Evolutionary conservation across 2,797 vertebrate species (phyloP).

Genomic region (Paramormyrops hopkinsi): DNA sequence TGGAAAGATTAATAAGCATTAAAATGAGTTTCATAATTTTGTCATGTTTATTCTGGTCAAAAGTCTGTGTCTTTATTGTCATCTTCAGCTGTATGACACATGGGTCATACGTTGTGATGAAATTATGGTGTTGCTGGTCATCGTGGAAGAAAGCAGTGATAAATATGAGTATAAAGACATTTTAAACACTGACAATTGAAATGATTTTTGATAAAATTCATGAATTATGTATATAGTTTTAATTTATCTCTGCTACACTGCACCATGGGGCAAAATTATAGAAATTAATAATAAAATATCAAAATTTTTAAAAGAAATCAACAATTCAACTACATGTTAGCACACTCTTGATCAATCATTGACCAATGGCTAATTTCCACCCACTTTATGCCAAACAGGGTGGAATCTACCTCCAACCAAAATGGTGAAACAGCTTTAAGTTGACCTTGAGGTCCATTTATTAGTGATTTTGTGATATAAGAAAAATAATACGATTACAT

Average conservation of each 20-base stretch:
- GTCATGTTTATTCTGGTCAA: neutral
- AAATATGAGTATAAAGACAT: neutral
- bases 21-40: neutral
- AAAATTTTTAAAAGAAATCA: neutral
- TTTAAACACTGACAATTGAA: neutral
- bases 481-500: neutral
- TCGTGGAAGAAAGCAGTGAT: neutral
- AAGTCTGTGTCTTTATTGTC: neutral
- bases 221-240: neutral
- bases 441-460: neutral
- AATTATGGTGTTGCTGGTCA: neutral
- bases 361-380: neutral
- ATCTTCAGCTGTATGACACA: neutral
- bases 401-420: neutral
- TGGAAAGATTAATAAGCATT: neutral
- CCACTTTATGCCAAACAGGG: neutral
- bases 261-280: neutral
- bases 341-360: neutral
- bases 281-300: neutral
- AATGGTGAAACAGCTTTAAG: neutral
- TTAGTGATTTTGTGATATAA: neutral
- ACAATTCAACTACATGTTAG: neutral
- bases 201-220: neutral
- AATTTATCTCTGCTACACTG: neutral
- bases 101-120: neutral